These are phyloP conservation scores for Torymus aiolomorphi DNA, from an alignment of 2,888 invertebrate genomes.

Conservation along the genomic window DNA sequence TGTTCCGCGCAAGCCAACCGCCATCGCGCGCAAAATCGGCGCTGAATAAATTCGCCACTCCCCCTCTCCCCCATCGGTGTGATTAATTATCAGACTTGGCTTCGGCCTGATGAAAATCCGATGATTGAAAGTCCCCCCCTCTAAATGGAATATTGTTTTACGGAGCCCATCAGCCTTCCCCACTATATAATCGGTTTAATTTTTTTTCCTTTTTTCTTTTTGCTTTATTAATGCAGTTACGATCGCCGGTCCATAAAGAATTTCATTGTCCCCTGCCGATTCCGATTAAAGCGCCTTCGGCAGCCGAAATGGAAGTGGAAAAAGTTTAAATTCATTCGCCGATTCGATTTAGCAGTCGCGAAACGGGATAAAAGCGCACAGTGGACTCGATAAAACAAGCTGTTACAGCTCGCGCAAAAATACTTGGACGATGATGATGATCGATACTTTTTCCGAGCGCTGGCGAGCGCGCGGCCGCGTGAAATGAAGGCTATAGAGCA, in stretches of 20 bases:
- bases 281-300: slow-evolving; percentile 37
- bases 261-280: slow-evolving; percentile 27
- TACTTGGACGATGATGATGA: slow-evolving; percentile 19
- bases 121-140: slow-evolving; percentile 14
- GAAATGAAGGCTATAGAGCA: not conserved
- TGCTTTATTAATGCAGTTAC: slow-evolving; percentile 5
- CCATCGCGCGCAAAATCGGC: not conserved
- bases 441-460: slow-evolving; percentile 29
- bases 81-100: slow-evolving; percentile 17
- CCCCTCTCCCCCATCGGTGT: too few relatives aligned
- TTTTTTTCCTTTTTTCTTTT: not conserved
- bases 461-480: too few relatives aligned
- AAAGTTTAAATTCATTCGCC: slow-evolving; percentile 28
- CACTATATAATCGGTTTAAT: slow-evolving; percentile 13
- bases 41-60: not conserved
- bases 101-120: slow-evolving; percentile 15
- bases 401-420: slow-evolving; percentile 10
- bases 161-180: not conserved
- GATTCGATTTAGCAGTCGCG: slow-evolving; percentile 21
- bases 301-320: slow-evolving; percentile 26
- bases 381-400: slow-evolving; percentile 37
- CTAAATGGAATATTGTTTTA: slow-evolving; percentile 25
- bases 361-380: not conserved
- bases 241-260: slow-evolving; percentile 4
- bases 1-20: not conserved